These are phyloP conservation scores for Musca domestica DNA, from an alignment of 1,140 invertebrate genomes.

Conservation along the genomic window DNA sequence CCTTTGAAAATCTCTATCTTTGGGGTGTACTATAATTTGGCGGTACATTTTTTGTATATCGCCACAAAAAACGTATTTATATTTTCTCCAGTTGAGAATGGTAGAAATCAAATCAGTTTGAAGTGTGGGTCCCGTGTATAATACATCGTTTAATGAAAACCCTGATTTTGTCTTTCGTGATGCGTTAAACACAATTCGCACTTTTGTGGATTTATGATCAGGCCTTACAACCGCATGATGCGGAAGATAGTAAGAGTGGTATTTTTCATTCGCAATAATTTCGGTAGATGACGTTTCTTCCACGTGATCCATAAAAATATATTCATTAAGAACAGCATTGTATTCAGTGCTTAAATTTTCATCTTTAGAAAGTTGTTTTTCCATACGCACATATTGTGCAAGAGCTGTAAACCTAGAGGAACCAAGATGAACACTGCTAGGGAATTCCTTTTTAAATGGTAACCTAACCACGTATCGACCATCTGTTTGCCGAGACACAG, in stretches of 20 bases:
- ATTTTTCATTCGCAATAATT: too few relatives aligned
- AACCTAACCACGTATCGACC: constrained; percentile 1
- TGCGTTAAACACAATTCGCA: not conserved
- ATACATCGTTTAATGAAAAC: not conserved
- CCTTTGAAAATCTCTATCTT: too few relatives aligned
- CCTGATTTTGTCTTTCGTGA: not conserved
- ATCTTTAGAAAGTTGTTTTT: not conserved
- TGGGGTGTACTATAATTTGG: too few relatives aligned
- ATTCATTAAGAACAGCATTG: constrained; percentile 1
- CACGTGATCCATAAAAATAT: too few relatives aligned
- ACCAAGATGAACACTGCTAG: not conserved
- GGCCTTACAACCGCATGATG: not conserved
- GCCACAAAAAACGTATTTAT: not conserved
- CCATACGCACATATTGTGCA: constrained; percentile 10
- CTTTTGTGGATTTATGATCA: not conserved
- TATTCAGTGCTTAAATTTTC: not conserved
- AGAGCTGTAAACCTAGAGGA: not conserved
- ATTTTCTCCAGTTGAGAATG: not conserved
- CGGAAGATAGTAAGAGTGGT: not conserved
- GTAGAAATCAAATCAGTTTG: not conserved
- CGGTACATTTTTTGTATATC: too few relatives aligned
- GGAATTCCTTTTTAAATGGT: not conserved
- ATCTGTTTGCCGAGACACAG: not conserved
- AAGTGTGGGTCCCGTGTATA: not conserved
- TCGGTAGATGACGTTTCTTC: too few relatives aligned